Conservation (phyloP, 2,797 vertebrate species). For the Thamnophis elegans region DNA sequence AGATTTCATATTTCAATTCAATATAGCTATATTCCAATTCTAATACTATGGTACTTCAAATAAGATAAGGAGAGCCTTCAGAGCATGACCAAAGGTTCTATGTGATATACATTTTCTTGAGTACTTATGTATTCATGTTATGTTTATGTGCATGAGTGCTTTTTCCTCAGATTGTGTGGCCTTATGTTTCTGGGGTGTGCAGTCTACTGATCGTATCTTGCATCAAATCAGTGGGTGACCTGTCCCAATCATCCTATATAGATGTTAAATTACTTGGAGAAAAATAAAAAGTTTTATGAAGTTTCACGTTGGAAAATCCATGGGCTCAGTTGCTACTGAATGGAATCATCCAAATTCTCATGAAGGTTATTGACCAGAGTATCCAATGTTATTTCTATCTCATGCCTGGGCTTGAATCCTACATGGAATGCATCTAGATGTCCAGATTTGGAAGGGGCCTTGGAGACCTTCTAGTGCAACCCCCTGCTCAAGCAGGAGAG, state of each 20-base stretch:
- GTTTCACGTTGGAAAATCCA: not conserved
- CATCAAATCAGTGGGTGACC: not conserved
- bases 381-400: not conserved
- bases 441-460: not conserved
- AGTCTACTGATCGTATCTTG: not conserved
- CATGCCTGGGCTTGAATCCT: not conserved
- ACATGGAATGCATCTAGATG: not conserved
- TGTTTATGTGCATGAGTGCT: not conserved
- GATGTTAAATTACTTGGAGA: not conserved
- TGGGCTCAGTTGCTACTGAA: not conserved
- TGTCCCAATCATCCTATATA: not conserved
- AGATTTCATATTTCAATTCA: constrained; percentile 16
- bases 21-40: constrained; percentile 12
- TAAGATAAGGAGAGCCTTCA: not conserved
- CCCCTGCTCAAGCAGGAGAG: too few relatives aligned
- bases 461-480: too few relatives aligned
- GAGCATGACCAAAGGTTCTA: not conserved
- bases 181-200: not conserved
- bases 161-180: not conserved
- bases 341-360: not conserved
- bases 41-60: not conserved
- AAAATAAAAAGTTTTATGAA: not conserved
- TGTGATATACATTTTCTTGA: not conserved
- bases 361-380: not conserved
- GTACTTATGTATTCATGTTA: not conserved